phyloP scores from a whole-genome alignment of 2,113 vertebrate genomes.

The Ovis aries region ARS-UI_Ramb_v3.0 NC_056056.1:133532001-133532500 shows the following conservation, averaged over 20 bases:
- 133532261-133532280: neutral
- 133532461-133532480: neutral
- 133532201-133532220: neutral
- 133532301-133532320: neutral
- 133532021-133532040: neutral
- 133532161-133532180: neutral
- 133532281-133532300: neutral
- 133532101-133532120: neutral
- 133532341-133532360: neutral
- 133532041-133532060: neutral
- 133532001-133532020: neutral
- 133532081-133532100: neutral
- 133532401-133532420: conserved; percentile 20
- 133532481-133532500: neutral
- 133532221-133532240: neutral
- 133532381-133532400: neutral
- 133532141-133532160: neutral
- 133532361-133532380: neutral
- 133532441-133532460: conserved; percentile 56
- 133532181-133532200: neutral
- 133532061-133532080: neutral
- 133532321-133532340: neutral
- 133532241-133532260: neutral
- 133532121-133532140: neutral
- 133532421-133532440: conserved; percentile 50